These are phyloP conservation scores for Mustela erminea DNA, from an alignment of 2,797 vertebrate genomes.

Conservation along the genomic window DNA sequence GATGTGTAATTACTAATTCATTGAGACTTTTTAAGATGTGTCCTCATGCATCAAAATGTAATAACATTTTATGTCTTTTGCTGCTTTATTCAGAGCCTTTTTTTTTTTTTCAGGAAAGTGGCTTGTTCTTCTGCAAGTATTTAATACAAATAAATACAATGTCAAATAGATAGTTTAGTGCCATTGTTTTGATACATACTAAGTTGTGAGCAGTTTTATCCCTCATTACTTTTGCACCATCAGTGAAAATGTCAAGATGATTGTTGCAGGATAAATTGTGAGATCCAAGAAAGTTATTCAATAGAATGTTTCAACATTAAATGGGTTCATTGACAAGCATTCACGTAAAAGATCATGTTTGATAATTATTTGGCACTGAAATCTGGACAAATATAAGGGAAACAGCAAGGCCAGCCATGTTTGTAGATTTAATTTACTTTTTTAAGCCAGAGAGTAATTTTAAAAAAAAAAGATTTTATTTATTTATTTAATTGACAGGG, in stretches of 20 bases:
- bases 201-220: neutral
- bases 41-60: neutral
- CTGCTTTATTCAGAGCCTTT: neutral
- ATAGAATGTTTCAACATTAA: neutral
- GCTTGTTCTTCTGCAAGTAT: neutral
- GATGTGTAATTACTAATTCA: neutral
- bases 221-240: neutral
- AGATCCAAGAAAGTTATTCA: slow-evolving; percentile 16
- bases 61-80: neutral
- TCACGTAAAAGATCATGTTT: neutral
- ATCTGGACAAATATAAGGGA: neutral
- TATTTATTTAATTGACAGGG: no score
- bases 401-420: neutral
- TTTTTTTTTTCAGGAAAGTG: neutral
- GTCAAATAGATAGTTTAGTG: neutral
- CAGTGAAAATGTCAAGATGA: neutral
- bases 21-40: neutral
- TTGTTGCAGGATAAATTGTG: neutral
- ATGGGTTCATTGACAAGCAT: neutral
- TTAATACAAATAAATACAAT: neutral
- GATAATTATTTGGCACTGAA: neutral
- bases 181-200: neutral
- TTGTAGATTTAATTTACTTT: neutral
- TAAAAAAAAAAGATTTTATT: no score
- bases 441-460: neutral